Evolutionary conservation across 2,113 vertebrate genomes (phyloP), one percentile per base, ranked within the genome.

Genomic region (Urocynchramus pylzowi): DNA sequence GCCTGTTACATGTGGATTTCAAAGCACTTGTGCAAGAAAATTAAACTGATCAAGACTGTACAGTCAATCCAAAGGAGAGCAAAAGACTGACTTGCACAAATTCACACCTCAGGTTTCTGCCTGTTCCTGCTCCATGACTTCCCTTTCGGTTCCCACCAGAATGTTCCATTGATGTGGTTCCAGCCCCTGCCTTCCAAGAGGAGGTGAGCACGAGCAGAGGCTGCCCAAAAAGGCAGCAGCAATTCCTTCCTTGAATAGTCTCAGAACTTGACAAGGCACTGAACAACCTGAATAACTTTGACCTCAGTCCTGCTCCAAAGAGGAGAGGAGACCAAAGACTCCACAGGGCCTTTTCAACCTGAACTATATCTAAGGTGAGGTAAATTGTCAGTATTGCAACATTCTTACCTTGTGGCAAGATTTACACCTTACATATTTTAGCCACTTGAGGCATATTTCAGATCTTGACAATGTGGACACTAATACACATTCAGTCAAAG

Each of bases 1-100:
- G 26, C 16, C 33, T 1, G 0, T 14, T 74, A 13, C 0, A 0
- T 10, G 13, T 42, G 33, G 30, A 31, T 69, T 65, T 56, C 45
- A 61, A 82, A 78, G 30, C 35, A 31, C 22, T 60, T 65, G 21
- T 19, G 18, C 45, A 35, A 52, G 35, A 70, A 59, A 65, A 68
- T 44, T 13, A 52, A 14, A 13, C 33, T 54, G 31, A 37, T 19
- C 28, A 18, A 45, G 30, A 44, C 2, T 18, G 14, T 18, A 18
- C 24, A 33, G 16, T 64, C n/a, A 79, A 8, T 16, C 33, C 27
- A 61, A 65, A 81, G 21, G 30, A 50, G 15, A 82, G 13, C 27
- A 54, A 64, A 49, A 47, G 17, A 49, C 5, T 20, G 15, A 69
- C 35, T 52, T n/a, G 56, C 35, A 60, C 27, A 24, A 26, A 61